Conservation (phyloP, 2,888 invertebrate genomes). For the Sesamia inferens region DNA sequence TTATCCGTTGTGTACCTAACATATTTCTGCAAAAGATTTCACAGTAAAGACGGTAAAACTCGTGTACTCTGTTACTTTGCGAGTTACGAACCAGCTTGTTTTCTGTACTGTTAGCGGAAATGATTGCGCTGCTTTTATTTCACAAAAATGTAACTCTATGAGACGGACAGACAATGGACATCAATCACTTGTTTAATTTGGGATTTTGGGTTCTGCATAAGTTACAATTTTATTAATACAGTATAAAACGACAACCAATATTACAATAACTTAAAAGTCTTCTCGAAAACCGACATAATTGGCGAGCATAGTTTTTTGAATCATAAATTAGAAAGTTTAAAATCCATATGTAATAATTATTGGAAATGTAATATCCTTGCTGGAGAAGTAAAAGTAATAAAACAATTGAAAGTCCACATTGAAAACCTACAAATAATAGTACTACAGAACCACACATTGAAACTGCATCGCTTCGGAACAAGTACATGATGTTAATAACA, state of each 20-base stretch:
- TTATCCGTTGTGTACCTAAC: not conserved
- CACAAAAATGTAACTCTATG: slow-evolving; percentile 42
- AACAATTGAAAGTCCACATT: no score
- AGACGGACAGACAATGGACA: slow-evolving; percentile 50
- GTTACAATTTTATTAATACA: not conserved
- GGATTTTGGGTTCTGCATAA: slow-evolving; percentile 12
- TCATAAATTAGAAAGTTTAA: no score
- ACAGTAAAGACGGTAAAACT: not conserved
- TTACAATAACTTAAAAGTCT: not conserved
- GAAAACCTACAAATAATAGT: not conserved
- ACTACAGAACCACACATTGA: no score
- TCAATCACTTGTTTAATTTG: slow-evolving; percentile 41
- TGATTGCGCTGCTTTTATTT: slow-evolving; percentile 55
- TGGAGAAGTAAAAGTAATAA: no score
- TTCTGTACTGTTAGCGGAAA: slow-evolving; percentile 55
- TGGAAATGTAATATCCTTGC: no score
- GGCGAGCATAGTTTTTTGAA: not conserved
- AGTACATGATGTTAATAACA: no score
- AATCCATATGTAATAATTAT: no score
- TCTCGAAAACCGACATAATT: not conserved
- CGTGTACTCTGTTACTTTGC: slow-evolving; percentile 13
- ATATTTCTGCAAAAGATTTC: not conserved
- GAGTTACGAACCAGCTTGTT: slow-evolving; percentile 1
- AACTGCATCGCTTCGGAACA: no score
- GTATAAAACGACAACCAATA: not conserved